Conservation (phyloP, 2,797 vertebrate genomes). For the Triplophysa bombifrons region DNA sequence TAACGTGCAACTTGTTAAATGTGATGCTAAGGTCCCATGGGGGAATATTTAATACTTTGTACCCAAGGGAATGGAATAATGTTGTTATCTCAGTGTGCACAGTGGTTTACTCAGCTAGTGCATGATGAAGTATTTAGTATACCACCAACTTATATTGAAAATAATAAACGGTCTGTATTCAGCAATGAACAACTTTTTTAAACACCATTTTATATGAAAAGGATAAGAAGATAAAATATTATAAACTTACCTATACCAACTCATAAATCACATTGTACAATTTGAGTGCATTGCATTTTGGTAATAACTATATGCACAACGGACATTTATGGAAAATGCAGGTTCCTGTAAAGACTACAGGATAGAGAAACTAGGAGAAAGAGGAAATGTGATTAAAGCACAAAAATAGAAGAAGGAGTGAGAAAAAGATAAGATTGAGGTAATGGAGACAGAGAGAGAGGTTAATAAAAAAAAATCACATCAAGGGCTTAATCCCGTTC, state of each 20-base stretch:
- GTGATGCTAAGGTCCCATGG: background rate
- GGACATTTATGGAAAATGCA: background rate
- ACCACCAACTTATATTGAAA: too few relatives aligned
- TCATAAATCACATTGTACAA: background rate
- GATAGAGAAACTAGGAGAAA: background rate
- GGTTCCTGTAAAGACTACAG: background rate
- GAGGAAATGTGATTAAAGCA: slow-evolving; percentile 15
- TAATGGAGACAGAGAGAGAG: slow-evolving; percentile 45
- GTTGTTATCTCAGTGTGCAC: slow-evolving; percentile 74
- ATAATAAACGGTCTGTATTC: too few relatives aligned
- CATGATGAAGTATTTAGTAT: slow-evolving; percentile 57
- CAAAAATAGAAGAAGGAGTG: slow-evolving; percentile 10
- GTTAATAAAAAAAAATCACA: slow-evolving; percentile 22
- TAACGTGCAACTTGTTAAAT: slow-evolving; percentile 4
- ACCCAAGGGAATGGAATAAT: slow-evolving; percentile 69
- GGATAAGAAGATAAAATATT: slow-evolving; percentile 5
- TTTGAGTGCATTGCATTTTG: background rate
- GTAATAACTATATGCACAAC: background rate
- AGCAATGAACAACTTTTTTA: too few relatives aligned
- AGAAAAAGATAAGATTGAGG: slow-evolving; percentile 5
- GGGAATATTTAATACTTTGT: slow-evolving; percentile 47
- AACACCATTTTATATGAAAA: background rate
- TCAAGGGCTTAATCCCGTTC: slow-evolving; percentile 45
- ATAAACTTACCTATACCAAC: slow-evolving; percentile 9
- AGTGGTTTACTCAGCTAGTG: slow-evolving; percentile 69